Conservation (phyloP, 2,888 invertebrate genomes). For the Luffia ferchaultella region DNA sequence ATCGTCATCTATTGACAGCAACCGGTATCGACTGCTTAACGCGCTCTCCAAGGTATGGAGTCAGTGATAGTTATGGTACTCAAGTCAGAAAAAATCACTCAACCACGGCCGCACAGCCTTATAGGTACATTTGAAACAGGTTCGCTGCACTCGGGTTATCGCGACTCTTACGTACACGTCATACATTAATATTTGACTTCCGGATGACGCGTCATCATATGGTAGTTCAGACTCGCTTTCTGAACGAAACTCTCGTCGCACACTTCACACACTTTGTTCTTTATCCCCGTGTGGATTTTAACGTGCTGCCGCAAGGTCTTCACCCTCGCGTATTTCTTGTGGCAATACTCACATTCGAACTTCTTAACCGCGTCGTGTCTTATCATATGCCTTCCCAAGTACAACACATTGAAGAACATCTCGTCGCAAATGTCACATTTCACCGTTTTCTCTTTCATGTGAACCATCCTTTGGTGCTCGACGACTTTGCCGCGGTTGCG, state of each 20-base stretch:
- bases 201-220: constrained; percentile 14
- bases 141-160: too few relatives aligned
- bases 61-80: too few relatives aligned
- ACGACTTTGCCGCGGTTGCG: not conserved
- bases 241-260: constrained; percentile 1
- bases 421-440: constrained; percentile 32
- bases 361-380: constrained; percentile 6
- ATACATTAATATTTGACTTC: not conserved
- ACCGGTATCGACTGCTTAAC: too few relatives aligned
- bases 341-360: constrained; percentile 4
- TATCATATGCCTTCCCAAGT: not conserved
- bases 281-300: constrained; percentile 1
- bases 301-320: not conserved
- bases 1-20: too few relatives aligned
- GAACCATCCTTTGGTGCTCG: constrained; percentile 11
- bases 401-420: constrained; percentile 10
- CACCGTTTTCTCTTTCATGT: constrained; percentile 20
- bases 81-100: too few relatives aligned
- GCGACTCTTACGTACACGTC: too few relatives aligned
- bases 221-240: constrained; percentile 14
- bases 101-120: too few relatives aligned
- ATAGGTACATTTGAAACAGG: too few relatives aligned
- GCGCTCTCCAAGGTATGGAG: too few relatives aligned
- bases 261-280: constrained; percentile 2
- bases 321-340: not conserved